Evolutionary conservation across 1,140 invertebrate species (phyloP).

Genomic region (Philopotamus ludificatus): DNA sequence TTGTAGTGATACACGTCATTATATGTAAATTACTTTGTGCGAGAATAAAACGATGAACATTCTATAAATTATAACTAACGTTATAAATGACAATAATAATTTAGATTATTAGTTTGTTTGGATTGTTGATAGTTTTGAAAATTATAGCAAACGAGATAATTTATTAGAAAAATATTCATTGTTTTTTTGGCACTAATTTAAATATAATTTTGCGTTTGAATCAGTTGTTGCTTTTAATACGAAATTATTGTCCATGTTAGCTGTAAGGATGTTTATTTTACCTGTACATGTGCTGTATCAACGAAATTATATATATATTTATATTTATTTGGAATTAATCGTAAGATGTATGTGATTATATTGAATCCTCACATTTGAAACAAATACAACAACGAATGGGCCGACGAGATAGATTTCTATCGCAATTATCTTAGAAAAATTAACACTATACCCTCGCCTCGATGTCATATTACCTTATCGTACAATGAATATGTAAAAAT

Average conservation of each 20-base stretch:
- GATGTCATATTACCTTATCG: neutral
- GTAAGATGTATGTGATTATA: neutral
- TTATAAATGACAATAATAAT: slow-evolving; percentile 29
- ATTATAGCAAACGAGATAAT: too few relatives aligned
- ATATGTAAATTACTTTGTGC: neutral
- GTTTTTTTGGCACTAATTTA: too few relatives aligned
- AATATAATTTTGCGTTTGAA: too few relatives aligned
- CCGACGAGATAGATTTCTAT: neutral
- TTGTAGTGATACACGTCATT: too few relatives aligned
- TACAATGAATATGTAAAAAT: slow-evolving; percentile 13
- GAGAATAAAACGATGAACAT: slow-evolving; percentile 8
- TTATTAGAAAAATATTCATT: too few relatives aligned
- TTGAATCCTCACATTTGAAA: neutral
- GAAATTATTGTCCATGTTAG: neutral
- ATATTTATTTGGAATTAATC: neutral
- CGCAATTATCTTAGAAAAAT: neutral
- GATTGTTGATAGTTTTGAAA: too few relatives aligned
- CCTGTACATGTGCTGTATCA: neutral
- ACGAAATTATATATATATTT: neutral
- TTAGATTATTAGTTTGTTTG: slow-evolving; percentile 16
- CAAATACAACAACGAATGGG: slow-evolving; percentile 11
- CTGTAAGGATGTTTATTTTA: neutral
- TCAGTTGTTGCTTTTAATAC: neutral
- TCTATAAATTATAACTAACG: slow-evolving; percentile 14
- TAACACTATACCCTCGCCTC: neutral